These are phyloP conservation scores for Polylopha cassiicola DNA, from an alignment of 2,888 invertebrate species.

Conservation along the genomic window DNA sequence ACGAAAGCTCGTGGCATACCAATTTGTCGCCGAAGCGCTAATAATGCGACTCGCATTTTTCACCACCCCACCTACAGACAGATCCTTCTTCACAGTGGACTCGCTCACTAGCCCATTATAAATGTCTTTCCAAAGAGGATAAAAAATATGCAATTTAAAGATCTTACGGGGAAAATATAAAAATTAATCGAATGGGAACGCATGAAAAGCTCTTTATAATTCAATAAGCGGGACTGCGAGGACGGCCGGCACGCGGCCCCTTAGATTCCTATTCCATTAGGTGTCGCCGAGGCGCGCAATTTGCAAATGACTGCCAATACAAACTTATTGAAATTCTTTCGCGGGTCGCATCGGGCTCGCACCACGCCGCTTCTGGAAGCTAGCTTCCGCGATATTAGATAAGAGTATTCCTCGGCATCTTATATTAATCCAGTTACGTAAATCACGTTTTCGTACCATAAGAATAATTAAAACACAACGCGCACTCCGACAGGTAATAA, in stretches of 20 bases:
- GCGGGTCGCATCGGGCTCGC: conserved; percentile 47
- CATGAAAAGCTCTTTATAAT: conserved; percentile 49
- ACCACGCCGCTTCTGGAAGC: conserved; percentile 33
- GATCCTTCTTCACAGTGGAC: conserved; percentile 47
- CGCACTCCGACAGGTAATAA: conserved; percentile 3
- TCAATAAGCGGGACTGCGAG: conserved; percentile 52
- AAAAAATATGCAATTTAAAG: conserved; percentile 4
- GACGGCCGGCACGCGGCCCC: conserved; percentile 45
- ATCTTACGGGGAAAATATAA: conserved; percentile 21
- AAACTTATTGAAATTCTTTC: conserved; percentile 76
- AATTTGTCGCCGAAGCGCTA: conserved; percentile 66
- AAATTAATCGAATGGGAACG: conserved; percentile 29
- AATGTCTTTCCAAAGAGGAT: conserved; percentile 10
- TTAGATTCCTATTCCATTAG: conserved; percentile 72
- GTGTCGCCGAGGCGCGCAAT: conserved; percentile 70
- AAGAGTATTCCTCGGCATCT: conserved; percentile 20
- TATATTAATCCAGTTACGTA: conserved; percentile 7
- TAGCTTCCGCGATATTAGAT: conserved; percentile 50
- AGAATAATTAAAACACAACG: conserved; percentile 6
- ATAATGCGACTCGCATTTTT: conserved; percentile 69
- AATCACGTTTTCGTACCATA: conserved; percentile 3
- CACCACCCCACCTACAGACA: conserved; percentile 48
- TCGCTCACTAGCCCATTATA: conserved; percentile 15
- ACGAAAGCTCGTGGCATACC: conserved; percentile 61
- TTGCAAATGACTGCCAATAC: conserved; percentile 71